These are phyloP conservation scores for Phyllostomus discolor DNA, from an alignment of 2,113 vertebrate genomes.

Conservation along the genomic window DNA sequence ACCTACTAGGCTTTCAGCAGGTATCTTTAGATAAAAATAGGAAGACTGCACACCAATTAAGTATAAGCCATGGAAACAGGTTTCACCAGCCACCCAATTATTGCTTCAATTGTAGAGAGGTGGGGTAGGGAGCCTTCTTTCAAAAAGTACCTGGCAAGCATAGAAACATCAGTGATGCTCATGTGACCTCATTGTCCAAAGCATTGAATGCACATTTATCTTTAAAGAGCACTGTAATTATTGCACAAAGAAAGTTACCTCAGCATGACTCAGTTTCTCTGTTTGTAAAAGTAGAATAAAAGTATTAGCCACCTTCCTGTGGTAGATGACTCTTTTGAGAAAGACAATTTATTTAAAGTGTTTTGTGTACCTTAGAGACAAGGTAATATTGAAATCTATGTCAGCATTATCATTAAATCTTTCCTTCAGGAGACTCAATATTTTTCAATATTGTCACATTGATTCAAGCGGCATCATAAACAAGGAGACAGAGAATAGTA, in stretches of 20 bases:
- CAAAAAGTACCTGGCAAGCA: background rate
- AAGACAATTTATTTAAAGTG: constrained; percentile 51
- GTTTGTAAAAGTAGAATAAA: background rate
- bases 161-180: background rate
- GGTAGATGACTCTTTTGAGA: constrained; percentile 15
- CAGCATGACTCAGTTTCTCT: constrained; percentile 58
- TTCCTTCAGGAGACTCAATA: constrained; percentile 22
- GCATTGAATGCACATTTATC: background rate
- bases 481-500: background rate
- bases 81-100: background rate
- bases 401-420: constrained; percentile 58
- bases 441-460: constrained; percentile 57
- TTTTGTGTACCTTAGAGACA: constrained; percentile 18
- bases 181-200: background rate
- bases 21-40: background rate
- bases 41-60: background rate
- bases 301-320: background rate
- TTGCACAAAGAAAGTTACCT: constrained; percentile 3
- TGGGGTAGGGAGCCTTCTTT: background rate
- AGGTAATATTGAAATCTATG: constrained; percentile 60
- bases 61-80: background rate
- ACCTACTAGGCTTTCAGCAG: background rate
- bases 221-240: background rate
- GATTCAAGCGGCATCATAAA: constrained; percentile 52
- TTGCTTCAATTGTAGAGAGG: background rate